Base-by-base conservation (phyloP, 2,888 invertebrate genomes). In the Bellardia bayeri region DNA sequence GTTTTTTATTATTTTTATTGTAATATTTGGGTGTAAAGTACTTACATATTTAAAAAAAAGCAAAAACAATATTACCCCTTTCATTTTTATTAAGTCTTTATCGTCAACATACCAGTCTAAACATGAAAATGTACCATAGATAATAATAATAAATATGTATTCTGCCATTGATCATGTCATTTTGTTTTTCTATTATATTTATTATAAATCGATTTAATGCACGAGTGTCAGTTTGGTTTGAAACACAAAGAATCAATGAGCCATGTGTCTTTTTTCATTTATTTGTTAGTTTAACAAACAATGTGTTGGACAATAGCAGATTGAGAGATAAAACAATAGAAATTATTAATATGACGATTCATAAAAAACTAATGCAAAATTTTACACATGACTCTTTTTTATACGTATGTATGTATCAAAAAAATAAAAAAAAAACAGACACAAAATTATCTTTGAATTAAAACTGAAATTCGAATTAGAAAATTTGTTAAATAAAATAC, bases 241-340 rank as follows among this genome's bases (percentile, higher is more conserved):
- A 9, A 66, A 74, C 23, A 37, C 33, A 56, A 68, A 69, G 61
- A 87, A 63, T 87, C 85, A 80, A 86, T 87, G 87, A 81, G 87
- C 84, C 87, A 87, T 87, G 84, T 87, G 87, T 54, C 61, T 72
- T 84, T 87, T 82, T 64, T 74, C 33, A n/a, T 74, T 40, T 42
- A 54, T 30, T 66, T 64, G 5, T 76, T 49, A 45, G 49, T 42
- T 80, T 71, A 40, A 51, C 23, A 61, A 69, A 30, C 8, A 82
- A 71, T 63, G 23, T 58, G 40, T 30, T 72, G 58, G 61, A 40
- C 42, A 81, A 74, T 72, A 74, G 54, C 42, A 69, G 61, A 79
- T 51, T 13, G 13, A n/a, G 51, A 56, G 80, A 84, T 84, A 81
- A 81, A 23, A 23, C 6, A 11, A n/a, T 23, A 33, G 16, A 79